These are phyloP conservation scores for Opisthograptis luteolata DNA, from an alignment of 2,888 invertebrate species.

Conservation along the genomic window DNA sequence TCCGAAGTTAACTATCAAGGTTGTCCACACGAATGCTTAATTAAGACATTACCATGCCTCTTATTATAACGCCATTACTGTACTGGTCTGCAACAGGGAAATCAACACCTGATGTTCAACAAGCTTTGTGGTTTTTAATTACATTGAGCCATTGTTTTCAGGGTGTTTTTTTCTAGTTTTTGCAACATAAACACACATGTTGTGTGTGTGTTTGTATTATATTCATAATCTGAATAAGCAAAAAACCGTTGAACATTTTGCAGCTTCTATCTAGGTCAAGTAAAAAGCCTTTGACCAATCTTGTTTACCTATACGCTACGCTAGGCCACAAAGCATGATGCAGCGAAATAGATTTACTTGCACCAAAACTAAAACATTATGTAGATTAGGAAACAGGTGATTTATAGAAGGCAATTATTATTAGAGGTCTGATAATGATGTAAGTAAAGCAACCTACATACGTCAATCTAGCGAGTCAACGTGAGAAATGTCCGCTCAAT, in stretches of 20 bases:
- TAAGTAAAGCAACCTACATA: slow-evolving; percentile 55
- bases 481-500: slow-evolving; percentile 56
- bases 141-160: not conserved
- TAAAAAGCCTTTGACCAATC: slow-evolving; percentile 49
- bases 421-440: slow-evolving; percentile 36
- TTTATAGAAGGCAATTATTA: slow-evolving; percentile 25
- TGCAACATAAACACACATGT: slow-evolving; percentile 3
- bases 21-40: slow-evolving; percentile 58
- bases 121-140: not conserved
- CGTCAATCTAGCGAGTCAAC: slow-evolving; percentile 48
- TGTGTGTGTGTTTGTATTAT: too few relatives aligned
- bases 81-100: not conserved
- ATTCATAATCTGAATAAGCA: slow-evolving; percentile 13
- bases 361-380: too few relatives aligned
- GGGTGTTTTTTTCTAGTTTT: not conserved
- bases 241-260: slow-evolving; percentile 39
- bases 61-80: slow-evolving; percentile 12
- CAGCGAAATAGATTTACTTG: slow-evolving; percentile 36
- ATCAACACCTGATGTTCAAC: not conserved
- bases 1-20: slow-evolving; percentile 58
- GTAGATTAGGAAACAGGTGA: slow-evolving; percentile 7
- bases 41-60: slow-evolving; percentile 40
- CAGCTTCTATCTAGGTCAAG: slow-evolving; percentile 59
- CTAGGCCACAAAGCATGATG: slow-evolving; percentile 39
- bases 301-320: slow-evolving; percentile 45